Evolutionary conservation across 2,797 vertebrate species (phyloP).

Genomic region (Sebastiscus albofasciatus): DNA sequence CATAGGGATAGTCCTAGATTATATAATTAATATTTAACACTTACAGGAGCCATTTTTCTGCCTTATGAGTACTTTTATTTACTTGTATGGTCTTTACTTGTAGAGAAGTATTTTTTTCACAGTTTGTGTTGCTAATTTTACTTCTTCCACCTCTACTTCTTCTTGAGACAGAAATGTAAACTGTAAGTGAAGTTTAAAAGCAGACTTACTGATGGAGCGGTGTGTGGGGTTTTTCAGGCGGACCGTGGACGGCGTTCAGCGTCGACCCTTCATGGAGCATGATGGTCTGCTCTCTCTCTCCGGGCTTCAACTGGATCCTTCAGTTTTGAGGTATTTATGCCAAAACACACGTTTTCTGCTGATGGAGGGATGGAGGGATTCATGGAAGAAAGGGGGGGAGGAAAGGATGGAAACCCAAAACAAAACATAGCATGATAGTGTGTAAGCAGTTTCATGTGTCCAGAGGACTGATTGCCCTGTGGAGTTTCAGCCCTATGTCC

Average conservation of each 20-base stretch:
- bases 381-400: neutral
- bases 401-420: constrained; percentile 79
- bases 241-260: neutral
- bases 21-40: neutral
- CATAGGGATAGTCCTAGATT: neutral
- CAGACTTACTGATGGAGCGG: constrained; percentile 8
- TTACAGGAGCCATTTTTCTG: neutral
- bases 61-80: neutral
- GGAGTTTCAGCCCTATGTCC: constrained; percentile 65
- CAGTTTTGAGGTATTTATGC: constrained; percentile 64
- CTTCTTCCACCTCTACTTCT: neutral
- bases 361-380: constrained; percentile 32
- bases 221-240: neutral
- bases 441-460: constrained; percentile 99
- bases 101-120: neutral
- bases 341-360: constrained; percentile 56
- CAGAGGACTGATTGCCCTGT: constrained; percentile 60
- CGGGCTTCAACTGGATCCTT: constrained; percentile 19
- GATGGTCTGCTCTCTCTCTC: constrained; percentile 5
- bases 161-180: neutral
- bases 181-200: neutral
- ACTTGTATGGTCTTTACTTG: neutral
- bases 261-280: neutral
- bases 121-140: neutral
- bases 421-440: constrained; percentile 91